These are phyloP conservation scores for Cotesia congregata DNA, from an alignment of 2,888 invertebrate genomes.

Conservation along the genomic window DNA sequence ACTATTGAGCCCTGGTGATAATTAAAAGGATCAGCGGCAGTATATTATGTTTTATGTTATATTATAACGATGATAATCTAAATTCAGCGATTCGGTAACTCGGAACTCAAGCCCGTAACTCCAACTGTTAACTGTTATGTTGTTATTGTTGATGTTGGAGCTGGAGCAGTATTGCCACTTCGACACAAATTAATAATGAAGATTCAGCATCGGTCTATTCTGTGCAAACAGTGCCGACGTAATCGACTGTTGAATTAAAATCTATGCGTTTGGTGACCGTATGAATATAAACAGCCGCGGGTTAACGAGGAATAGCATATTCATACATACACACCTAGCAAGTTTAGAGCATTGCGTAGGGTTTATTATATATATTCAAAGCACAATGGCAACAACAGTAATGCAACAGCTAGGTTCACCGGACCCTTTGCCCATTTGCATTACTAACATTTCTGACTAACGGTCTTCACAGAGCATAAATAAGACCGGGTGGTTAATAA, in stretches of 20 bases:
- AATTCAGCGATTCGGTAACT: slow-evolving; percentile 10
- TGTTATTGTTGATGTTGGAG: background rate
- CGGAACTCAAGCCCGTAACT: slow-evolving; percentile 21
- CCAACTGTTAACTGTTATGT: background rate
- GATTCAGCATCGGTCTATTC: slow-evolving; percentile 39
- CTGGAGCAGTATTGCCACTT: slow-evolving; percentile 12
- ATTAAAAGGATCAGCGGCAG: background rate
- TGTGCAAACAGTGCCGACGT: slow-evolving; percentile 41
- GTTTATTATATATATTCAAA: slow-evolving; percentile 37
- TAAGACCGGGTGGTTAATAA: slow-evolving; percentile 64
- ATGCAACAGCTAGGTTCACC: slow-evolving; percentile 16
- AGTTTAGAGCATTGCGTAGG: slow-evolving; percentile 41
- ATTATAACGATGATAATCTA: background rate
- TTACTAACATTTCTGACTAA: slow-evolving; percentile 50
- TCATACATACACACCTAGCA: background rate
- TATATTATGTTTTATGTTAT: no score
- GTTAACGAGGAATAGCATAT: slow-evolving; percentile 48
- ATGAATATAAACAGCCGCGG: slow-evolving; percentile 49
- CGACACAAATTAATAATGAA: slow-evolving; percentile 44
- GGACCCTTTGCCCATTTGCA: slow-evolving; percentile 29
- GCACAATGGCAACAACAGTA: slow-evolving; percentile 41
- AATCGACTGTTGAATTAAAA: slow-evolving; percentile 50
- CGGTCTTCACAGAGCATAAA: slow-evolving; percentile 57
- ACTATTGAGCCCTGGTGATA: background rate
- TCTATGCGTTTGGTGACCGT: slow-evolving; percentile 44